Base-by-base conservation (phyloP, 2,797 vertebrate species). In the Brachyrhaphis roseni region DNA sequence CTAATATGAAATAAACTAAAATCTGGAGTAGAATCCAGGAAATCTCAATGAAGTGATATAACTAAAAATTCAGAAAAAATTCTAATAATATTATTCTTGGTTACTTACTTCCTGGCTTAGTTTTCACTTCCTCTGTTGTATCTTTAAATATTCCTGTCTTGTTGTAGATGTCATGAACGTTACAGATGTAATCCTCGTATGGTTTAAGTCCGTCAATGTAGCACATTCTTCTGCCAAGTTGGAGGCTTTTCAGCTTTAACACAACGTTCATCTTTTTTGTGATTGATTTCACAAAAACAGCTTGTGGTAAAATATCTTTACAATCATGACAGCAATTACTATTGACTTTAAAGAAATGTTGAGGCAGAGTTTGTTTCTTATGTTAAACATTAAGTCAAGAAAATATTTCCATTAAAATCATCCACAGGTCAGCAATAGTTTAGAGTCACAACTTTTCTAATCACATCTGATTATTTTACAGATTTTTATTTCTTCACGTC, bases 81-180 rank as follows among this genome's bases (percentile, higher is more conserved):
- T n/a, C n/a, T n/a, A n/a, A n/a, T n/a, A 28, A 16, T 18, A 20
- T 70, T 41, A 41, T 55, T 66, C 6, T 45, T 53, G 15, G 1
- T 71, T 16, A 75, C 64, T 75, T 20, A 80, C 78, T 5, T 82
- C 81, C 89, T 1, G 0, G 0, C 0, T 0, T 0, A 41, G 91
- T 93, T 18, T 0, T 0, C 0, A 0, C 0, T 0, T 0, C 0
- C 15, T 5, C 0, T 0, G 0, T 0, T 0, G 0, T 0, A 0
- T 7, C 0, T 2, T 43, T 10, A 10, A 43, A 43, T 43, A 1
- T 43, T 43, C 41, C 10, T 43, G 1, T 43, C 39, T 41, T 0
- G 39, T 41, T 11, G 41, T 43, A 90, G 0, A 0, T 26, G 45
- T 75, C 39, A 2, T 53, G 18, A 41, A 93, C 53, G 0, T 0